Percentiles rank a stretch among this genome's conserved stretches.
These are phyloP conservation scores for Opisthograptis luteolata DNA, from an alignment of 2,888 invertebrate genomes.

Conservation along the genomic window DNA sequence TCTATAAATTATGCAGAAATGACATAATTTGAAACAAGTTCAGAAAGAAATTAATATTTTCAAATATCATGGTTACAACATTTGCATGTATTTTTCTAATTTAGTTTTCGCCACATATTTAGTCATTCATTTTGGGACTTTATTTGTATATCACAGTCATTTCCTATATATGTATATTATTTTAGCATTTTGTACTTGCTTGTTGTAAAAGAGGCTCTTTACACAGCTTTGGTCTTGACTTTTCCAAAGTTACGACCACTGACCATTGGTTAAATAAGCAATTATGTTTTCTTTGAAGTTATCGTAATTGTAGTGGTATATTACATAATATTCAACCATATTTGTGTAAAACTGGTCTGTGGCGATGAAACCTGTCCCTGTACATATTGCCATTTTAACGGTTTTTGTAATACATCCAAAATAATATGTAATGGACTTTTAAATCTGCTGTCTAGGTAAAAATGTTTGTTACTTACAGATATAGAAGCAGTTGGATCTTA, in stretches of 20 bases:
- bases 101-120: background rate
- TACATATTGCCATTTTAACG: conserved; percentile 10
- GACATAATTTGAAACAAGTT: background rate
- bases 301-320: too few species aligned
- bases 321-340: background rate
- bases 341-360: conserved; percentile 10
- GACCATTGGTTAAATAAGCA: too few species aligned
- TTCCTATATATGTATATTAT: too few species aligned
- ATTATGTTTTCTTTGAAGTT: too few species aligned
- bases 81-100: background rate
- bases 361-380: conserved; percentile 1
- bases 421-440: conserved; percentile 4
- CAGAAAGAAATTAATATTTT: too few species aligned
- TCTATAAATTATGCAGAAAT: too few species aligned
- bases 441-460: conserved; percentile 46
- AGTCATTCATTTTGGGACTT: background rate
- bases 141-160: background rate
- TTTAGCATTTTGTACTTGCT: too few species aligned
- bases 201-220: too few species aligned
- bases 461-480: conserved; percentile 3
- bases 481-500: conserved; percentile 10
- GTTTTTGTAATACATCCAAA: too few species aligned
- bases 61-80: background rate
- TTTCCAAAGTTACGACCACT: too few species aligned
- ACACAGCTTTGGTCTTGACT: too few species aligned